Evolutionary conservation across 2,888 invertebrate species (phyloP).

Genomic region (Ochropleura leucogaster): DNA sequence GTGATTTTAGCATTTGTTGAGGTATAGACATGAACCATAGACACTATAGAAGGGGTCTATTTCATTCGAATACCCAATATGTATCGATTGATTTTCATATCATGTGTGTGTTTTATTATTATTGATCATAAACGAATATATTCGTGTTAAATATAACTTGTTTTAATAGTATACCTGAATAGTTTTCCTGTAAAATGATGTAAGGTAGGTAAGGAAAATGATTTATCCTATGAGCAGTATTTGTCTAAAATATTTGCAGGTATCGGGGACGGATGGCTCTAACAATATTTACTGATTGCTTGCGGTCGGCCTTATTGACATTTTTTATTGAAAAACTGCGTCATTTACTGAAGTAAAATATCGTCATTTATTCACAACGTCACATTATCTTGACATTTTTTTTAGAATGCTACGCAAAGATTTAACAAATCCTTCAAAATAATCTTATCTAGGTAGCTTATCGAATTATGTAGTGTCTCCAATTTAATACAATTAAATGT

Average conservation of each 20-base stretch:
- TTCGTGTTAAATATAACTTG: slow-evolving; percentile 3
- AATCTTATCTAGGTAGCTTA: slow-evolving; percentile 22
- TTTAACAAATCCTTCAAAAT: slow-evolving; percentile 26
- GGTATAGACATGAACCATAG: neutral
- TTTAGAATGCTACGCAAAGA: slow-evolving; percentile 30
- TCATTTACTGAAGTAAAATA: slow-evolving; percentile 12
- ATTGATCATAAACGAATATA: neutral
- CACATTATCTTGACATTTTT: slow-evolving; percentile 19
- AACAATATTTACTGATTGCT: slow-evolving; percentile 35
- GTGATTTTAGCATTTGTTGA: slow-evolving; percentile 8
- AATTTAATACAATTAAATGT: slow-evolving; percentile 13
- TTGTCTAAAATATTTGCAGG: slow-evolving; percentile 35
- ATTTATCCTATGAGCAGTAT: neutral
- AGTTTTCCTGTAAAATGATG: slow-evolving; percentile 23
- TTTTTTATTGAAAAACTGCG: slow-evolving; percentile 13
- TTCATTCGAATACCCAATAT: neutral
- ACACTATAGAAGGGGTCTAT: neutral
- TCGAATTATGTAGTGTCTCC: slow-evolving; percentile 31
- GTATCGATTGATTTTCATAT: neutral
- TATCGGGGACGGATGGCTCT: slow-evolving; percentile 12
- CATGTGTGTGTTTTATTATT: neutral
- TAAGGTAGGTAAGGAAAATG: slow-evolving; percentile 16
- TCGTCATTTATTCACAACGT: slow-evolving; percentile 5
- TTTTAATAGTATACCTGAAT: slow-evolving; percentile 6
- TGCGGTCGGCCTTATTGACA: slow-evolving; percentile 4